Evolutionary conservation across 1,140 invertebrate genomes (phyloP).

Genomic region (Limonius californicus): DNA sequence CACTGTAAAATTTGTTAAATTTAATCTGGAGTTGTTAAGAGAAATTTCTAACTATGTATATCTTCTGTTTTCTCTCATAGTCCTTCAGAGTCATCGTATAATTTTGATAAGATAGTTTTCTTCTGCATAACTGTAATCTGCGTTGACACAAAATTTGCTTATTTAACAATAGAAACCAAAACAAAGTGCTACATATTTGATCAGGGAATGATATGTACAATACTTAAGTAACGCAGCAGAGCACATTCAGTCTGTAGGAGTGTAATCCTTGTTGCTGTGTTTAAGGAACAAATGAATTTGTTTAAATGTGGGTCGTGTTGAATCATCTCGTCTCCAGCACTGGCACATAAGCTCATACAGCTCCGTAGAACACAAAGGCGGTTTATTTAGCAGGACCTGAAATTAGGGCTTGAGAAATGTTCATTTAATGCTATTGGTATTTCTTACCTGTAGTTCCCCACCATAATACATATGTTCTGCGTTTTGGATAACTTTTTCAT

Average conservation of each 20-base stretch:
- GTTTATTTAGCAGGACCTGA: constrained; percentile 62
- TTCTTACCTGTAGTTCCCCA: constrained; percentile 56
- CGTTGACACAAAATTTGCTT: too few species aligned
- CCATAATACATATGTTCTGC: constrained; percentile 66
- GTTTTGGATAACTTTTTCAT: constrained; percentile 73
- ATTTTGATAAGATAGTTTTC: too few species aligned
- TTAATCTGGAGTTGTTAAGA: too few species aligned
- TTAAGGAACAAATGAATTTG: constrained; percentile 75
- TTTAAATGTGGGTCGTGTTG: constrained; percentile 66
- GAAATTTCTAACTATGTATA: too few species aligned
- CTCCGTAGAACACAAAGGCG: constrained; percentile 68
- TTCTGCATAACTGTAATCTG: too few species aligned
- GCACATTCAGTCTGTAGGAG: constrained; percentile 46
- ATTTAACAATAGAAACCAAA: too few species aligned
- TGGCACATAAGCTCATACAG: constrained; percentile 75
- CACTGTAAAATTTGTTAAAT: too few species aligned
- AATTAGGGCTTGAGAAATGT: constrained; percentile 26
- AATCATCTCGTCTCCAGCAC: constrained; percentile 71
- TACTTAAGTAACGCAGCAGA: too few species aligned
- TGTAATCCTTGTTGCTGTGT: constrained; percentile 51
- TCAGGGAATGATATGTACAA: too few species aligned
- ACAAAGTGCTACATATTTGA: too few species aligned
- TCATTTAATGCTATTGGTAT: neutral
- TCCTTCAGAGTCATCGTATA: too few species aligned
- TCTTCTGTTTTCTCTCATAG: too few species aligned